Evolutionary conservation across 2,113 vertebrate genomes (phyloP).

Genomic region (Sialia sialis): DNA sequence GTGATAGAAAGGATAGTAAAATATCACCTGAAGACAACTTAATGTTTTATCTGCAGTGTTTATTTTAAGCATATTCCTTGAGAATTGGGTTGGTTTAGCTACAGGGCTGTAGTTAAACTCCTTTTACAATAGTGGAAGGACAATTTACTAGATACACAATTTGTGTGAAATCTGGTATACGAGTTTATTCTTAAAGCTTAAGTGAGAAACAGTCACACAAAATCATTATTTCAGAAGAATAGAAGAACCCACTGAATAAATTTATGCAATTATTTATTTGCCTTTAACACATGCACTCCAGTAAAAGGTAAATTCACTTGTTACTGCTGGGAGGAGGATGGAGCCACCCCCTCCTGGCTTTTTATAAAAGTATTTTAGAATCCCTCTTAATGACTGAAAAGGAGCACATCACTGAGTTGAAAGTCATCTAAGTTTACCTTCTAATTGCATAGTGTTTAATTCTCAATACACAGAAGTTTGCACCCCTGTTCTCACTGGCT

Average conservation of each 20-base stretch:
- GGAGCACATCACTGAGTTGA: neutral
- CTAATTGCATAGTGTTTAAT: neutral
- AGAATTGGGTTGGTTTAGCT: neutral
- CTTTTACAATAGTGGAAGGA: neutral
- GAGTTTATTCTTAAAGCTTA: neutral
- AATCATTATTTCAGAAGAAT: neutral
- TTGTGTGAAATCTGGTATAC: neutral
- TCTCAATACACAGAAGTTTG: neutral
- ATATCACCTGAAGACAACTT: constrained; percentile 39
- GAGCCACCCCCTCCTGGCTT: neutral
- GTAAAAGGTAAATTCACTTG: neutral
- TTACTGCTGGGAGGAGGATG: neutral
- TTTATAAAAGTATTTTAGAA: neutral
- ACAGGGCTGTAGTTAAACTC: neutral
- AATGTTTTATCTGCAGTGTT: neutral
- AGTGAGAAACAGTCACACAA: neutral
- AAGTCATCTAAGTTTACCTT: neutral
- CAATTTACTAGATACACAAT: neutral
- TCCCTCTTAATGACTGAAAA: neutral
- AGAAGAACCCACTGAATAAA: neutral
- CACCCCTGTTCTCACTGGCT: neutral
- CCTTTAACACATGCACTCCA: neutral
- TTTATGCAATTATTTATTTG: neutral
- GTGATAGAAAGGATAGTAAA: constrained; percentile 9
- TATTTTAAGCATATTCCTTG: neutral